Conservation (phyloP, 1,140 invertebrate genomes). For the Drosophila miranda region DNA sequence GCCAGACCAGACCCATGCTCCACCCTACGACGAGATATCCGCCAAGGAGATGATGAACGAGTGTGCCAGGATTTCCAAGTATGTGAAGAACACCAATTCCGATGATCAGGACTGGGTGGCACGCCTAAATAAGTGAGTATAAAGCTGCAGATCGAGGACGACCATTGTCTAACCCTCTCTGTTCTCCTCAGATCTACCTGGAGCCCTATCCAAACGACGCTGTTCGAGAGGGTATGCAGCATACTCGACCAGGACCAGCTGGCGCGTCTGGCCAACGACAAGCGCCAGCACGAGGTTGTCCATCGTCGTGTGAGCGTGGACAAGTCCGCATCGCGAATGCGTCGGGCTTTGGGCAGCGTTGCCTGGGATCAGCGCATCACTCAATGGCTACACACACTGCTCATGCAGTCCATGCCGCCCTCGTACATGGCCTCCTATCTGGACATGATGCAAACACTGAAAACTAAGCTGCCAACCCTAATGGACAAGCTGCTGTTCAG, state of each 20-base stretch:
- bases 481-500: conserved; percentile 89
- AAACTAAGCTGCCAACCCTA: conserved; percentile 89
- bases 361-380: conserved; percentile 88
- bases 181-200: conserved; percentile 85
- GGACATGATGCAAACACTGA: conserved; percentile 90
- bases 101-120: conserved; percentile 89
- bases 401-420: conserved; percentile 88
- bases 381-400: conserved; percentile 90
- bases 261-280: conserved; percentile 85
- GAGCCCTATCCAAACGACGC: conserved; percentile 85
- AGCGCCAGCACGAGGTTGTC: conserved; percentile 86
- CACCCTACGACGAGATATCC: conserved; percentile 86
- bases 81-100: conserved; percentile 85
- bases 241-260: conserved; percentile 89
- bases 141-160: no score
- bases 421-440: conserved; percentile 90
- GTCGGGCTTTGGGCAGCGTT: conserved; percentile 86
- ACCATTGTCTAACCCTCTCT: not conserved
- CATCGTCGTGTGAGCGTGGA: conserved; percentile 87
- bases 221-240: conserved; percentile 87
- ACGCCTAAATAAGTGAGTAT: conserved; percentile 85
- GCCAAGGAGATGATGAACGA: conserved; percentile 88
- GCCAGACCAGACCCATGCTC: conserved; percentile 57
- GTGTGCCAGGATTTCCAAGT: conserved; percentile 86
- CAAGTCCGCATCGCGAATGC: conserved; percentile 87